phyloP scores from a whole-genome alignment of 2,888 invertebrate species.

The Blastobasis adustella region DNA sequence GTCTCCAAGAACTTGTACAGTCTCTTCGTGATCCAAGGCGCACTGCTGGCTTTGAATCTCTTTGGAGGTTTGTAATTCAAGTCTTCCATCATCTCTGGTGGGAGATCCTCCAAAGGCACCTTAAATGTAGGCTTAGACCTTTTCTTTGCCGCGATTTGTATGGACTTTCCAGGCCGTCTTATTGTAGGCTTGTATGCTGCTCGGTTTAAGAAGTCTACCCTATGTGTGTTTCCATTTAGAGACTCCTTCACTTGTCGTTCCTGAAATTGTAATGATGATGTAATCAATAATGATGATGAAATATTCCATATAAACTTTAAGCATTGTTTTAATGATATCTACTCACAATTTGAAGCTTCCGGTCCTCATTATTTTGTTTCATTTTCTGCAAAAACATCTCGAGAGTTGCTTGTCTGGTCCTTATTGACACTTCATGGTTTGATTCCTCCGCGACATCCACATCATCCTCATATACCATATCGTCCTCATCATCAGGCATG shows the following conservation, averaged over 20 bases:
- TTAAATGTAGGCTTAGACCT: constrained; percentile 14
- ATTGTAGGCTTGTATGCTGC: constrained; percentile 21
- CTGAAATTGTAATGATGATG: constrained; percentile 21
- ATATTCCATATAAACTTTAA: neutral
- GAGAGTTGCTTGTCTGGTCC: constrained; percentile 31
- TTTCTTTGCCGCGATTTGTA: constrained; percentile 23
- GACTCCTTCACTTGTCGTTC: constrained; percentile 35
- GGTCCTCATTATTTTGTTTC: constrained; percentile 37
- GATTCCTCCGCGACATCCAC: constrained; percentile 20
- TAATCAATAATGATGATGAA: neutral
- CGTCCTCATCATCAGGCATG: constrained; percentile 2
- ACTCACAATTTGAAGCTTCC: constrained; percentile 43
- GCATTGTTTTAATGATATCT: neutral
- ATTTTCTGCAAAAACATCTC: constrained; percentile 41
- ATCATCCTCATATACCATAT: constrained; percentile 13
- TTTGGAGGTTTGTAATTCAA: constrained; percentile 38
- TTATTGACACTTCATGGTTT: constrained; percentile 35
- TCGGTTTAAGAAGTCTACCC: constrained; percentile 24
- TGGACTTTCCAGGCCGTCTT: neutral
- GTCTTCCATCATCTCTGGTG: constrained; percentile 26
- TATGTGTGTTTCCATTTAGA: constrained; percentile 21
- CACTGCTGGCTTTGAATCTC: constrained; percentile 28
- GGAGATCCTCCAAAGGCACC: constrained; percentile 17
- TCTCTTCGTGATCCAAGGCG: constrained; percentile 36
- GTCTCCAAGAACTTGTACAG: constrained; percentile 36